phyloP scores from a whole-genome alignment of 23 tunicate genomes.

The Trididemnum nubilum region DNA sequence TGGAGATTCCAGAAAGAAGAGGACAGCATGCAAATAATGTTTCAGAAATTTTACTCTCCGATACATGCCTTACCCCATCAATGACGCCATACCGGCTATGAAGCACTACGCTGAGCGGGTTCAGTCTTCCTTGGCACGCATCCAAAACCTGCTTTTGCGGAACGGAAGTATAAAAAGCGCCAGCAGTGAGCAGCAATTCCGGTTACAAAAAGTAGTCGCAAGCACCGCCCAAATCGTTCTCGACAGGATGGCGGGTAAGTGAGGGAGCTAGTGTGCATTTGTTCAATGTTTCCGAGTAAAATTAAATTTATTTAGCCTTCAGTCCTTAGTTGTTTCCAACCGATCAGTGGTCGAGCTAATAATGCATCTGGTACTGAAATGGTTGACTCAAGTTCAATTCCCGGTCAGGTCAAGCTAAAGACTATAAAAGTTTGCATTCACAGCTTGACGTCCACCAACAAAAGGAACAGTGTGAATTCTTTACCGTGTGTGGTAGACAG shows the following conservation, averaged over 20 bases:
- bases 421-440: too few relatives aligned
- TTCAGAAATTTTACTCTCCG: conserved; percentile 75
- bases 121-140: conserved; percentile 55
- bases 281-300: too few relatives aligned
- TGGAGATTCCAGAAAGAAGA: too few relatives aligned
- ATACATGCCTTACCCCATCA: conserved; percentile 90
- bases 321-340: too few relatives aligned
- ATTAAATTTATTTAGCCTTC: too few relatives aligned
- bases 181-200: conserved; percentile 85
- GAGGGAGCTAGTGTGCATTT: too few relatives aligned
- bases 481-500: background rate
- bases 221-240: conserved; percentile 79
- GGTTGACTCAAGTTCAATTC: too few relatives aligned
- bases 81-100: conserved; percentile 76
- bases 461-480: too few relatives aligned
- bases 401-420: too few relatives aligned
- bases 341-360: background rate
- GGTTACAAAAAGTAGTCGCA: conserved; percentile 69
- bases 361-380: too few relatives aligned
- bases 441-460: too few relatives aligned
- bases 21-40: too few relatives aligned
- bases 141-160: conserved; percentile 78
- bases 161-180: conserved; percentile 61
- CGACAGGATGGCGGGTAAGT: conserved; percentile 82
- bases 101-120: conserved; percentile 74